Evolutionary conservation across 2,113 vertebrate genomes (phyloP), one percentile per base, ranked within the genome.

Genomic region (Nyctereutes procyonoides): DNA sequence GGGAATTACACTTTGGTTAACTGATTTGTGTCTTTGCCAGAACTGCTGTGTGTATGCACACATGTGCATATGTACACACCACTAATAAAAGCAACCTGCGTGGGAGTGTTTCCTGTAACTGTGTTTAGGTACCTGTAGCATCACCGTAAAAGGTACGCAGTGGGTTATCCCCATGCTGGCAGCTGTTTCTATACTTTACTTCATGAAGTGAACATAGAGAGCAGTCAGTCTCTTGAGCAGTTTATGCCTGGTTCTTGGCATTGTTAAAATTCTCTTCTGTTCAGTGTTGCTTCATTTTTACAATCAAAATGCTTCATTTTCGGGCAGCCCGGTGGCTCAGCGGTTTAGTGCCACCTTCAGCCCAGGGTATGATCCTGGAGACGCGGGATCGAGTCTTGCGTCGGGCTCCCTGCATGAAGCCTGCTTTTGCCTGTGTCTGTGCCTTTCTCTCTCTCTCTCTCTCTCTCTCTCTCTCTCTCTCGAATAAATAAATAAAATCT

Each of bases 191-290:
- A 35, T 58, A 51, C 63, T 93, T 93, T 14, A 15, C 35, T 79
- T 15, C 43, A 2, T 79, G 19, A 81, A 67, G 65, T 62, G 80
- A 43, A 24, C 56, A 26, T 4, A 19, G 80, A 65, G 73, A 95
- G 80, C 17, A 76, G 51, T 77, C 63, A 53, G 24, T 86, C 58
- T 97, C 85, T 87, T 85, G 80, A 93, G 89, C 48, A 51, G 32
- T 92, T 83, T 88, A 48, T 92, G 76, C 82, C 74, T 93, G 43
- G 17, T 80, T 96, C 81, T 90, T 90, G 88, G 84, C 84, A 94
- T 90, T 55, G 35, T 93, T 92, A 51, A 94, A 86, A 93, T 88
- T 88, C 90, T 8, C 0, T 79, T 97, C 58, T 90, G 22, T 80
- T 88, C 53, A 85, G 79, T 24, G 20, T 82, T 81, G 53, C 90